These are phyloP conservation scores for Urosaurus nigricauda DNA, from an alignment of 2,797 vertebrate genomes.

Conservation along the genomic window DNA sequence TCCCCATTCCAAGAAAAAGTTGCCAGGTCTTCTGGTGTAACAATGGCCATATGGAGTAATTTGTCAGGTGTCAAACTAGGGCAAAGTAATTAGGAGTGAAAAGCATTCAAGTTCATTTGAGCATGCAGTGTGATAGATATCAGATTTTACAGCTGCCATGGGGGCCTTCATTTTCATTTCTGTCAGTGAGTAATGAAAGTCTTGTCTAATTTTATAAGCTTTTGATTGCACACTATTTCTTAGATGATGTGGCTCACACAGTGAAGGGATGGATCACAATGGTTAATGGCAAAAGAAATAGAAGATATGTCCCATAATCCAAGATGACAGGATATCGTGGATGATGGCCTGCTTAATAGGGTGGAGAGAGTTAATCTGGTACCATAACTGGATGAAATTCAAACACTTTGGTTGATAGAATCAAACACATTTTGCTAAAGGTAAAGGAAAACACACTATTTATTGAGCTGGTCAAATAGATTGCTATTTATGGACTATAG, in stretches of 20 bases:
- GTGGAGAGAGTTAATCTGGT: background rate
- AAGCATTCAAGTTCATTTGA: slow-evolving; percentile 42
- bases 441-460: background rate
- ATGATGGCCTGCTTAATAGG: background rate
- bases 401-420: background rate
- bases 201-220: slow-evolving; percentile 41
- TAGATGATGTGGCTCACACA: slow-evolving; percentile 8
- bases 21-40: slow-evolving; percentile 5
- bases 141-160: slow-evolving; percentile 40
- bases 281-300: slow-evolving; percentile 23
- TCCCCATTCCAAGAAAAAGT: background rate
- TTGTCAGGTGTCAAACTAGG: slow-evolving; percentile 35
- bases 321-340: slow-evolving; percentile 2
- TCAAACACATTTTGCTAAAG: background rate
- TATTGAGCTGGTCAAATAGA: background rate
- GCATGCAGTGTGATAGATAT: slow-evolving; percentile 32
- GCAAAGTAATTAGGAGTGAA: slow-evolving; percentile 39
- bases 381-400: background rate
- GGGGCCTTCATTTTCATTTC: slow-evolving; percentile 44
- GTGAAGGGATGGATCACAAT: background rate
- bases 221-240: slow-evolving; percentile 10
- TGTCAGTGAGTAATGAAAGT: slow-evolving; percentile 38
- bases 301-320: background rate
- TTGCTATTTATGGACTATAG: background rate
- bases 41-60: slow-evolving; percentile 33